phyloP scores from a whole-genome alignment of 2,888 invertebrate genomes.

The Meliscaeva auricollis region DNA sequence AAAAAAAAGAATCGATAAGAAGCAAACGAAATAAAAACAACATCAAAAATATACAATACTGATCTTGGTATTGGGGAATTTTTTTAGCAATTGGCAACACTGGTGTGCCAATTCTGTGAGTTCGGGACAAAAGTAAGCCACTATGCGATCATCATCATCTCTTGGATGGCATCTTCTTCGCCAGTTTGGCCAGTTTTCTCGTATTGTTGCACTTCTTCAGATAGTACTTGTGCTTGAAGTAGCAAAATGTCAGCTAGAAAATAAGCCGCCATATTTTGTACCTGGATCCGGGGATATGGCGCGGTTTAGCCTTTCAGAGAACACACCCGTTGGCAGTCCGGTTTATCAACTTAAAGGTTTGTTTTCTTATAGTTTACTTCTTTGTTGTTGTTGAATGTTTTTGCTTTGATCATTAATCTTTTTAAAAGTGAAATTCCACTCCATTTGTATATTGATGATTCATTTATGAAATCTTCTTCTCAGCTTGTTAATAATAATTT shows the following conservation, averaged over 20 bases:
- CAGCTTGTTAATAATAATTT: neutral
- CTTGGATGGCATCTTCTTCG: slow-evolving; percentile 42
- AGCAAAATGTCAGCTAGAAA: slow-evolving; percentile 86
- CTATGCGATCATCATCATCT: slow-evolving; percentile 65
- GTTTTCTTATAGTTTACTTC: slow-evolving; percentile 58
- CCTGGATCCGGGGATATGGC: slow-evolving; percentile 91
- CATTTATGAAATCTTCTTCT: slow-evolving; percentile 7
- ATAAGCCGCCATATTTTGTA: slow-evolving; percentile 90
- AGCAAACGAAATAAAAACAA: slow-evolving; percentile 29
- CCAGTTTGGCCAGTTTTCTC: slow-evolving; percentile 68
- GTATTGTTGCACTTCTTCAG: slow-evolving; percentile 79
- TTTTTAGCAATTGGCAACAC: slow-evolving; percentile 56
- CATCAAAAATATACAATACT: neutral
- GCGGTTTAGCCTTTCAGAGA: slow-evolving; percentile 89
- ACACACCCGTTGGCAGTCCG: slow-evolving; percentile 90
- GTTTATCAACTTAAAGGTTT: slow-evolving; percentile 91
- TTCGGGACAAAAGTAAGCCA: slow-evolving; percentile 63
- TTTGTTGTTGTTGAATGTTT: neutral
- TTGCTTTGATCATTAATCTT: slow-evolving; percentile 34
- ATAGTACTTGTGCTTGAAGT: slow-evolving; percentile 79
- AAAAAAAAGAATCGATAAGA: slow-evolving; percentile 50
- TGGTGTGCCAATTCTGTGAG: slow-evolving; percentile 62
- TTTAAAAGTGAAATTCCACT: slow-evolving; percentile 48
- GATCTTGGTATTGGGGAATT: slow-evolving; percentile 13
- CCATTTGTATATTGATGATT: slow-evolving; percentile 12